phyloP scores from a whole-genome alignment of 1,140 invertebrate genomes.

The Ditylenchus dipsaci region DNA sequence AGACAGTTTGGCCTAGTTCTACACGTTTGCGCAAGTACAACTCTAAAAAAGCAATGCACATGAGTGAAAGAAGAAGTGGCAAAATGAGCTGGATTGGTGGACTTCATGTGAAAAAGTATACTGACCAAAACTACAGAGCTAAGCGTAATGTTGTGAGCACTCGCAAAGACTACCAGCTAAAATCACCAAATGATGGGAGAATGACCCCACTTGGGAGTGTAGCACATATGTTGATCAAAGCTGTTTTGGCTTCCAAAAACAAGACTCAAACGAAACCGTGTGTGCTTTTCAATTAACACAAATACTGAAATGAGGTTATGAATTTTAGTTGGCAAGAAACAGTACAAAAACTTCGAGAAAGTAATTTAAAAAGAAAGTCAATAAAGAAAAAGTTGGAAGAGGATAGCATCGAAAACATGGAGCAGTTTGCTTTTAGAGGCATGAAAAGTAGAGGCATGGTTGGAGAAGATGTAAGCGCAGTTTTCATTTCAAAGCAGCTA shows the following conservation, averaged over 20 bases:
- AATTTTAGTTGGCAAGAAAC: slow-evolving; percentile 44
- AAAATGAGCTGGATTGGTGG: background rate
- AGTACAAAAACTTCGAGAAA: slow-evolving; percentile 12
- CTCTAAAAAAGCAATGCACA: background rate
- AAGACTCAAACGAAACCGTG: slow-evolving; percentile 12
- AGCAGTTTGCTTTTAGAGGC: slow-evolving; percentile 36
- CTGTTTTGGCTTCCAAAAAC: slow-evolving; percentile 13
- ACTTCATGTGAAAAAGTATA: background rate
- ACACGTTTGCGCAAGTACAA: background rate
- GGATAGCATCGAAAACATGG: slow-evolving; percentile 30
- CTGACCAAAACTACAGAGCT: background rate
- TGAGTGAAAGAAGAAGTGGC: background rate
- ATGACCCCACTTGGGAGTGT: slow-evolving; percentile 22
- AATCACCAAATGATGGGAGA: slow-evolving; percentile 5
- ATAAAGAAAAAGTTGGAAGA: slow-evolving; percentile 34
- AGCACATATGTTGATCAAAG: slow-evolving; percentile 22
- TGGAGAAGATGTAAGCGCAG: slow-evolving; percentile 15
- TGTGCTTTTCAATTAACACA: slow-evolving; percentile 2
- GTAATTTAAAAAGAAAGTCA: slow-evolving; percentile 20
- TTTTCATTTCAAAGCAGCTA: background rate
- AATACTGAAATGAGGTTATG: no score
- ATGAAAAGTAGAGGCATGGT: slow-evolving; percentile 25
- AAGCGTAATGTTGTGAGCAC: background rate
- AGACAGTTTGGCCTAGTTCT: background rate
- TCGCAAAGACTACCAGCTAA: slow-evolving; percentile 10